phyloP scores from a whole-genome alignment of 2,888 invertebrate species.

The Philhelius pedissequus region DNA sequence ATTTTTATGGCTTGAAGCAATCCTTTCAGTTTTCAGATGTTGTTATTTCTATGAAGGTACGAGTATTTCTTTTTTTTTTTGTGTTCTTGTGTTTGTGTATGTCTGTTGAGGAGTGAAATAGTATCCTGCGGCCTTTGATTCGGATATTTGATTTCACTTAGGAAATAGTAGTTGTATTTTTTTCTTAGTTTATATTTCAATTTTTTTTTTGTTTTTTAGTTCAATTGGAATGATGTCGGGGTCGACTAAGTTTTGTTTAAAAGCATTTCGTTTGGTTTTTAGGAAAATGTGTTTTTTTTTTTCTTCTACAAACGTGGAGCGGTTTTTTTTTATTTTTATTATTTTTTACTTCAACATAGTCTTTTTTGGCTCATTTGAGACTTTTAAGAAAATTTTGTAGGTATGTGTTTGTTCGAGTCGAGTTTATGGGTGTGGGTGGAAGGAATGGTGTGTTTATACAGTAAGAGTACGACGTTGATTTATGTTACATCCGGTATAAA shows the following conservation, averaged over 20 bases:
- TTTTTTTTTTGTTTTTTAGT: conserved; percentile 5
- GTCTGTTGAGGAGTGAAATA: conserved; percentile 58
- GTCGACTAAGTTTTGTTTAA: conserved; percentile 42
- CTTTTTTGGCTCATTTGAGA: conserved; percentile 8
- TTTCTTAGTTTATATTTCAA: not conserved
- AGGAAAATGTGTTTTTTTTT: not conserved
- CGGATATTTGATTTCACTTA: conserved; percentile 67
- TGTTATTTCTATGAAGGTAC: conserved; percentile 7
- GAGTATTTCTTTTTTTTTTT: not conserved
- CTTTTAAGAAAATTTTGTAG: not conserved
- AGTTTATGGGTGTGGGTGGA: too few relatives aligned
- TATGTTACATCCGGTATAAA: conserved; percentile 2
- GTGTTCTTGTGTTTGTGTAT: conserved; percentile 6
- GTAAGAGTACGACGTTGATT: not conserved
- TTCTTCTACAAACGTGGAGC: not conserved
- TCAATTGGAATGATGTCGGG: conserved; percentile 51
- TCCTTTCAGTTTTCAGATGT: conserved; percentile 28
- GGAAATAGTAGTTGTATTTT: conserved; percentile 6
- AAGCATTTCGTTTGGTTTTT: conserved; percentile 39
- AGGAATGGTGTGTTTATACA: not conserved
- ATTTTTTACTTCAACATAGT: not conserved
- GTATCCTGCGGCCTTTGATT: conserved; percentile 66
- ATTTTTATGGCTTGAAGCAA: conserved; percentile 29
- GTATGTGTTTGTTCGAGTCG: not conserved
- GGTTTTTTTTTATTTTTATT: not conserved